phyloP scores from a whole-genome alignment of 2,113 vertebrate species.

The Ailuropoda melanoleuca region DNA sequence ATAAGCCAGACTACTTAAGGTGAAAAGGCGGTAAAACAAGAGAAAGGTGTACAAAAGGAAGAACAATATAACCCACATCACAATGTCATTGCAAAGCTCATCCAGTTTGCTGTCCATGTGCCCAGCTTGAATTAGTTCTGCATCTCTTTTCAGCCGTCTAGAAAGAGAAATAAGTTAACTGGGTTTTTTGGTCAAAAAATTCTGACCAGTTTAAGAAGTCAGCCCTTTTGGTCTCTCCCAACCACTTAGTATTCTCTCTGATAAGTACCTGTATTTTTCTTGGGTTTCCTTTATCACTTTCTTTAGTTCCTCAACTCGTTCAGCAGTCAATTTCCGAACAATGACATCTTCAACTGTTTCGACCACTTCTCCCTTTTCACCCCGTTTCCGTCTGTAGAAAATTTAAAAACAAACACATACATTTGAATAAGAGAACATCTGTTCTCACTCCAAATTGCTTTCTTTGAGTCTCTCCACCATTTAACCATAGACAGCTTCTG shows the following conservation, averaged over 20 bases:
- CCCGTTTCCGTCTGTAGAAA: slow-evolving; percentile 92
- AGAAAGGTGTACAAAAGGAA: neutral
- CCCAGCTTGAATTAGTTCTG: slow-evolving; percentile 95
- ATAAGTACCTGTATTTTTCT: slow-evolving; percentile 94
- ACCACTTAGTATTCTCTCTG: neutral
- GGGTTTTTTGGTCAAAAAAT: slow-evolving; percentile 19
- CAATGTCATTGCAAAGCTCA: slow-evolving; percentile 94
- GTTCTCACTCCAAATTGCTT: neutral
- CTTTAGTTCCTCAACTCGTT: slow-evolving; percentile 97
- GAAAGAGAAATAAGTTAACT: slow-evolving; percentile 46
- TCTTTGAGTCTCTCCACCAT: slow-evolving; percentile 4
- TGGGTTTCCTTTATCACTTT: slow-evolving; percentile 97
- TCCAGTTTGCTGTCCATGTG: slow-evolving; percentile 97
- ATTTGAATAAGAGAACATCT: slow-evolving; percentile 1
- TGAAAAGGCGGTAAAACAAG: neutral
- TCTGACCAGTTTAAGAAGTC: neutral
- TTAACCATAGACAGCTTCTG: neutral
- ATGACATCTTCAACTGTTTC: slow-evolving; percentile 99
- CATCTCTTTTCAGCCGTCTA: slow-evolving; percentile 97
- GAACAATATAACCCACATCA: slow-evolving; percentile 88
- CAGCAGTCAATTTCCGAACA: slow-evolving; percentile 94
- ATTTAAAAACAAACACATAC: neutral
- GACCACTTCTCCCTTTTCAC: slow-evolving; percentile 98
- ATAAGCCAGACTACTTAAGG: slow-evolving; percentile 1
- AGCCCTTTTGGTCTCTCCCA: neutral